Percentiles rank a stretch among this genome's conserved stretches.
Conservation (phyloP, 2,888 invertebrate genomes). For the Trachelus iudaicus region DNA sequence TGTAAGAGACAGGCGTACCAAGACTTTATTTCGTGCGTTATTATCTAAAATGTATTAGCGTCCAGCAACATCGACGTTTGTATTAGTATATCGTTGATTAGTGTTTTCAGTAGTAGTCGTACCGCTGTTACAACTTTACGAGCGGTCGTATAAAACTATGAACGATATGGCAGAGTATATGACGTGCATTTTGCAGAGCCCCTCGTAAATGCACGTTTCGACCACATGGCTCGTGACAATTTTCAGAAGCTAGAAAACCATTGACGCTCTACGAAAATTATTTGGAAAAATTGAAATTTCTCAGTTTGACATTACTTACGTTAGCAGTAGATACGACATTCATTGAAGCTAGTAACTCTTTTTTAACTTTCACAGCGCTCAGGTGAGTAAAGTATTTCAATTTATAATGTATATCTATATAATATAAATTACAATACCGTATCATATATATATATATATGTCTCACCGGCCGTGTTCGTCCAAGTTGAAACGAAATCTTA, state of each 20-base stretch:
- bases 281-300: neutral
- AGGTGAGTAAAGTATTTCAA: neutral
- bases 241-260: slow-evolving; percentile 23
- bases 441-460: no score
- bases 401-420: neutral
- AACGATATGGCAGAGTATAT: neutral
- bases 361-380: neutral
- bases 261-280: neutral
- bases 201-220: slow-evolving; percentile 33
- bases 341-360: no score
- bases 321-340: neutral
- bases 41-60: neutral
- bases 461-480: neutral
- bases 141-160: slow-evolving; percentile 7
- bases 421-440: no score
- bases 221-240: slow-evolving; percentile 38
- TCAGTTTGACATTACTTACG: neutral
- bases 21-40: neutral
- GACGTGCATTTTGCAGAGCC: neutral
- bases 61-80: neutral
- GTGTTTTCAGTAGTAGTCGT: neutral
- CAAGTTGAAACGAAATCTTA: slow-evolving; percentile 10
- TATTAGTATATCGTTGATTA: neutral
- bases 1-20: neutral
- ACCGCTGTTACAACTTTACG: slow-evolving; percentile 4